A percentile compares a stretch with the other conserved stretches of the same genome.
These are phyloP conservation scores for Leptatherina wallacei DNA, from an alignment of 2,797 vertebrate genomes.

Conservation along the genomic window DNA sequence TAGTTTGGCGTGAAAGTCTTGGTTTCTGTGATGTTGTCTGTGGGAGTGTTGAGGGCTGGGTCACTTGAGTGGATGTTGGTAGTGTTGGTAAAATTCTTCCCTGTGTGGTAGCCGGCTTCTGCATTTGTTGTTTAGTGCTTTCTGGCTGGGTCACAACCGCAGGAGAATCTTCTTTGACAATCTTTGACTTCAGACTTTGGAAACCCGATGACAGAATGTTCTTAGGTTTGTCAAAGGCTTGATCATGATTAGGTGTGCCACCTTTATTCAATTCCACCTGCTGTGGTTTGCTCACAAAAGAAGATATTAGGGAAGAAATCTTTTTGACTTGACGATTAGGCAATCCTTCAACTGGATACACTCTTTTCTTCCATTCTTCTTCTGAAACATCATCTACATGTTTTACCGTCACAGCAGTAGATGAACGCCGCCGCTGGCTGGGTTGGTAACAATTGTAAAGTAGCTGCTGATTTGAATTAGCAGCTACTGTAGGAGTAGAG, in stretches of 20 bases:
- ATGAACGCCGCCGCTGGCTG: constrained; percentile 74
- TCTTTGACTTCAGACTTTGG: constrained; percentile 81
- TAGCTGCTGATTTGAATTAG: constrained; percentile 70
- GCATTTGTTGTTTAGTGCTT: constrained; percentile 46
- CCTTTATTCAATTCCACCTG: constrained; percentile 73
- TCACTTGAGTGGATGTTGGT: constrained; percentile 54
- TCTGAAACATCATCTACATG: constrained; percentile 82
- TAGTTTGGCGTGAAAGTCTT: constrained; percentile 78
- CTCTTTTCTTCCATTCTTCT: constrained; percentile 83
- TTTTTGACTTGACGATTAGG: constrained; percentile 84
- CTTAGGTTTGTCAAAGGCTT: constrained; percentile 66
- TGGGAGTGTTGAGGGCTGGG: constrained; percentile 46
- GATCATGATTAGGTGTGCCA: constrained; percentile 29
- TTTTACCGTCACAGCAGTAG: constrained; percentile 78
- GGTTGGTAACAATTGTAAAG: constrained; percentile 84
- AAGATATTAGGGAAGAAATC: constrained; percentile 87
- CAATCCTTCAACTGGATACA: constrained; percentile 77
- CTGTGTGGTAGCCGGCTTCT: constrained; percentile 42
- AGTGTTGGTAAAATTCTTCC: constrained; percentile 73
- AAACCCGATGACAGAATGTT: constrained; percentile 76
- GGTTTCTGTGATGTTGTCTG: constrained; percentile 72
- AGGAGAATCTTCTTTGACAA: constrained; percentile 77
- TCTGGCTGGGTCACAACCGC: constrained; percentile 50
- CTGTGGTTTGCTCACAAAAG: constrained; percentile 85
- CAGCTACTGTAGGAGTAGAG: constrained; percentile 49